These are phyloP conservation scores for Habrosyne pyritoides DNA, from an alignment of 2,888 invertebrate genomes.

Conservation along the genomic window DNA sequence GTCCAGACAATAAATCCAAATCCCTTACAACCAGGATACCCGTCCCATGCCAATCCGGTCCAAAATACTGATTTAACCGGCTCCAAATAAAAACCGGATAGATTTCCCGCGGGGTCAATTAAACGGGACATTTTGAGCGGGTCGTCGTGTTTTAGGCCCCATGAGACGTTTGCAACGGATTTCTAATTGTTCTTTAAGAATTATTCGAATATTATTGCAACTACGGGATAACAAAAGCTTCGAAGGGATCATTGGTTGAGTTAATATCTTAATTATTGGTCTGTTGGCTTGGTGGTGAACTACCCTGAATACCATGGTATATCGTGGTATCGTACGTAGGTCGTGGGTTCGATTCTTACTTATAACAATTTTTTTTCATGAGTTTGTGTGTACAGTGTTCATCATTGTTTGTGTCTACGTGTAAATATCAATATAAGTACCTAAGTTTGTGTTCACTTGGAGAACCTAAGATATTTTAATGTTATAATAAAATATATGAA, in stretches of 20 bases:
- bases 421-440: too few species aligned
- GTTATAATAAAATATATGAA: too few species aligned
- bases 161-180: background rate
- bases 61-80: conserved; percentile 35
- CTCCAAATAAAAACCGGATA: conserved; percentile 45
- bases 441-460: too few species aligned
- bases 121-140: conserved; percentile 29
- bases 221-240: background rate
- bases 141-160: background rate
- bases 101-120: conserved; percentile 55
- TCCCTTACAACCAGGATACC: conserved; percentile 10
- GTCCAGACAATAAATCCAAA: background rate
- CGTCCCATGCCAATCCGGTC: conserved; percentile 28
- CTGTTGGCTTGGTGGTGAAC: too few species aligned
- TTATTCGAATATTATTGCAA: background rate
- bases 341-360: too few species aligned
- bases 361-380: too few species aligned
- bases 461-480: too few species aligned
- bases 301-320: too few species aligned
- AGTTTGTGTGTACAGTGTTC: too few species aligned
- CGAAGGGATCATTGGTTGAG: background rate
- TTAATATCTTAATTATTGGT: background rate
- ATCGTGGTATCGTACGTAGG: too few species aligned
- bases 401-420: too few species aligned
- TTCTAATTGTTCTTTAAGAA: conserved; percentile 8